Base-by-base conservation (phyloP, 2,797 vertebrate genomes). In the Morus bassanus region DNA sequence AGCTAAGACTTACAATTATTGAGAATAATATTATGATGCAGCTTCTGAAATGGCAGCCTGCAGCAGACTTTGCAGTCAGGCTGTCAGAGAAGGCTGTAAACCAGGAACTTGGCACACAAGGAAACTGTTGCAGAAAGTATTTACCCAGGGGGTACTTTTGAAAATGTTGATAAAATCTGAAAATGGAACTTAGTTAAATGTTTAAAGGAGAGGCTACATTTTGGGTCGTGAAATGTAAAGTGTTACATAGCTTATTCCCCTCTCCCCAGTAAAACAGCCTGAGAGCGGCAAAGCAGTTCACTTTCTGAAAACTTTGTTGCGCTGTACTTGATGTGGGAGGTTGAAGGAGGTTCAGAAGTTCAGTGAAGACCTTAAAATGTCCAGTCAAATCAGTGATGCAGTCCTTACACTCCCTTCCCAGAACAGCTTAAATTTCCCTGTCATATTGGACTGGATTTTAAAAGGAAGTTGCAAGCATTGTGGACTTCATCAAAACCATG, bases 331-430 rank as follows among this genome's bases (percentile, higher is more conserved):
- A 53, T n/a, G 18, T 18, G 48, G 41, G 25, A 74, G 21, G 5
- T 4, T 53, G 39, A 77, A 90, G 30, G n/a, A 67, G 8, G 31
- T 78, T 89, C 64, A 18, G 31, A 78, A 88, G 13, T 65, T 88
- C n/a, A 57, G 57, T 10, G n/a, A 46, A 72, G 24, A 43, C 27
- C 27, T 31, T 69, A 33, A 75, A 63, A 50, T 12, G 30, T 15
- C 3, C 17, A 15, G 16, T 33, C 19, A 67, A 33, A 67, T 41
- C 2, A 4, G n/a, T 0, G 1, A 25, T 11, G 24, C 4, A 45
- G 35, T 24, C 57, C 31, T 83, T 74, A 46, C 0, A 19, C 3
- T 3, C 5, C 14, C 17, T 53, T 9, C 6, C 41, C 5, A 16
- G 31, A 89, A 68, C 3, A 85, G 4, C 17, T 30, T 41, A 37